Evolutionary conservation across 2,888 invertebrate species (phyloP), one percentile per base, ranked within the genome.

Genomic region (Sthenelais limicola): DNA sequence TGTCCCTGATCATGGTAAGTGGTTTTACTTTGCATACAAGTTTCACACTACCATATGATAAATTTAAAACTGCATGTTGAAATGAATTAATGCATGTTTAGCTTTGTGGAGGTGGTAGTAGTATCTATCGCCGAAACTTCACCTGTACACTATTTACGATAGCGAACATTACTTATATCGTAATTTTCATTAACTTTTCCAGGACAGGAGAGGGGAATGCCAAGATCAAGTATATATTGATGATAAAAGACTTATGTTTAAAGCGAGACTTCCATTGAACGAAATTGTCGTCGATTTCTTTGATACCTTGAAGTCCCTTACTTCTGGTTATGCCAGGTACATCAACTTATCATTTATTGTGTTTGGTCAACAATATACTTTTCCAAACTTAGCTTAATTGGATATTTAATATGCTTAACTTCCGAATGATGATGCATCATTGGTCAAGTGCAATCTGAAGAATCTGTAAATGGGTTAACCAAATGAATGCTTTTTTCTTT

Each of bases 211-310:
- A 62, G 94, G 94, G 0, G 80, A 91, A 0, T 92, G 94, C 77
- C 90, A 91, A 72, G 92, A 92, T 0, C 91, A 93, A 0, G 91
- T 87, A 71, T 93, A 94, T 76, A 93, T 98, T 32, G 98, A 97
- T 85, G 92, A 94, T 76, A 90, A 91, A 38, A 91, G 95, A 84
- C 89, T 96, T 0, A 90, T 98, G 89, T 86, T 97, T 85, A 93
- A 93, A 81, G 96, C 93, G 83, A 89, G 92, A 47, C 88, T 99
- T 68, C 98, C 98, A 0, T 89, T 99, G 5, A 94, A 93, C 80
- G 98, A 99, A 90, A 93, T 98, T 32, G 93, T 98, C 18, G 89
- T 97, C 9, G 97, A 98, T 88, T 98, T 99, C 87, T 97, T 97
- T 84, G 98, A 98, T 85, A 90, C 91, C 3, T 89, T 98, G 1